Evolutionary conservation across 2,888 invertebrate genomes (phyloP), one percentile per base, ranked within the genome.

Genomic region (Drosophila paranaensis): DNA sequence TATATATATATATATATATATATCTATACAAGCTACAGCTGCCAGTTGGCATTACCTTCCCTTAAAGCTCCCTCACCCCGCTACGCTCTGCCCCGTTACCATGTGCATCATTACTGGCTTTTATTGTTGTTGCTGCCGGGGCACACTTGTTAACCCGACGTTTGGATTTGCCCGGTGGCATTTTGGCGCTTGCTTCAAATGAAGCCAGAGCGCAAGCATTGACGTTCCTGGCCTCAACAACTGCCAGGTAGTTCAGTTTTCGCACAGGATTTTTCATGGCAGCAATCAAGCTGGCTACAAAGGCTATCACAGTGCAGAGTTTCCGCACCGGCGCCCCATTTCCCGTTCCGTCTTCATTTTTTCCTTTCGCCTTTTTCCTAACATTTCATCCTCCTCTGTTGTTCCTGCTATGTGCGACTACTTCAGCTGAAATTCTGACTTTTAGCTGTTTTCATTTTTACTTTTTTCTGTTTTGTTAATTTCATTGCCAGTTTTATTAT

Each of bases 231-330:
- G 37, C 60, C 50, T 43, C 42, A 43, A 43, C 40, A 11, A 42
- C 63, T 51, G 68, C 13, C 62, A 77, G 75, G 65, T 79, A 63
- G 66, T 67, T 67, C 54, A 40, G 5, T 46, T 58, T 66, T 54
- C 61, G 58, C 69, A 27, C n/a, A 20, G 67, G 61, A 27, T 78
- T 65, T 71, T 87, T 83, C 82, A 76, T 80, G 60, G 77, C 81
- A 72, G 84, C 84, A 84, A 89, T 84, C 84, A 89, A 83, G 78
- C 64, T 61, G 60, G 69, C 79, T 78, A 78, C 86, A 82, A 86
- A 78, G 67, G 79, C 77, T 79, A 75, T 79, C 79, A 64, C 75
- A 67, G 66, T 64, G 77, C 77, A 56, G 63, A 75, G 80, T 68
- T 79, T 79, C 77, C 80, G 76, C 77, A 79, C 66, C 79, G 71